phyloP scores from a whole-genome alignment of 2,113 vertebrate genomes.

The Megalops atlanticus region DNA sequence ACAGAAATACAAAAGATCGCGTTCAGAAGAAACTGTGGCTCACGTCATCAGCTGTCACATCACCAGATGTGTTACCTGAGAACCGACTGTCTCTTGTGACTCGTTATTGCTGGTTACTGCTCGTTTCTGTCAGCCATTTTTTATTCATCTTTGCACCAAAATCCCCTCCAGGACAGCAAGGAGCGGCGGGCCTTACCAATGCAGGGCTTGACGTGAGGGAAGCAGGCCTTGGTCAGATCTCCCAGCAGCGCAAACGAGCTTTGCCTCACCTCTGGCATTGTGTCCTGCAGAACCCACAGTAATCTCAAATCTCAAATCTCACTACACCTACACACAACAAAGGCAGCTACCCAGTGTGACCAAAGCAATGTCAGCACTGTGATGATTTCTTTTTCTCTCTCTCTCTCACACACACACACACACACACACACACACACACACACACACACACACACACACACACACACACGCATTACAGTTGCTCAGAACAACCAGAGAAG shows the following conservation, averaged over 20 bases:
- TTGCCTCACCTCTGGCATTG: slow-evolving; percentile 94
- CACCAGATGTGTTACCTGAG: too few species aligned
- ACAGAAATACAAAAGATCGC: too few species aligned
- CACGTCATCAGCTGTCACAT: too few species aligned
- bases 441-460: not conserved
- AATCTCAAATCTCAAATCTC: not conserved
- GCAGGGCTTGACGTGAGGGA: slow-evolving; percentile 92
- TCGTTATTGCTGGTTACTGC: too few species aligned
- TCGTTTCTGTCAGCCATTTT: too few species aligned
- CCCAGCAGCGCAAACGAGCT: slow-evolving; percentile 92
- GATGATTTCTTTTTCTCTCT: not conserved
- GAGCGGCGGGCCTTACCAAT: slow-evolving; percentile 73
- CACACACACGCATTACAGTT: not conserved
- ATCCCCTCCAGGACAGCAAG: not conserved
- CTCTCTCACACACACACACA: not conserved
- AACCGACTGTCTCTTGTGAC: too few species aligned
- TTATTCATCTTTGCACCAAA: too few species aligned
- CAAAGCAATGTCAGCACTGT: too few species aligned
- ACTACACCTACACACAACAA: not conserved
- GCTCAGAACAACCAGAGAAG: too few species aligned
- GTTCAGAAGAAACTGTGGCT: too few species aligned
- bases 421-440: slow-evolving; percentile 23
- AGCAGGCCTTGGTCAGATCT: slow-evolving; percentile 93
- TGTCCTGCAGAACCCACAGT: slow-evolving; percentile 70
- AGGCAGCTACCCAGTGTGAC: not conserved